These are phyloP conservation scores for Agonopterix subpropinquella DNA, from an alignment of 2,888 invertebrate genomes.

Conservation along the genomic window DNA sequence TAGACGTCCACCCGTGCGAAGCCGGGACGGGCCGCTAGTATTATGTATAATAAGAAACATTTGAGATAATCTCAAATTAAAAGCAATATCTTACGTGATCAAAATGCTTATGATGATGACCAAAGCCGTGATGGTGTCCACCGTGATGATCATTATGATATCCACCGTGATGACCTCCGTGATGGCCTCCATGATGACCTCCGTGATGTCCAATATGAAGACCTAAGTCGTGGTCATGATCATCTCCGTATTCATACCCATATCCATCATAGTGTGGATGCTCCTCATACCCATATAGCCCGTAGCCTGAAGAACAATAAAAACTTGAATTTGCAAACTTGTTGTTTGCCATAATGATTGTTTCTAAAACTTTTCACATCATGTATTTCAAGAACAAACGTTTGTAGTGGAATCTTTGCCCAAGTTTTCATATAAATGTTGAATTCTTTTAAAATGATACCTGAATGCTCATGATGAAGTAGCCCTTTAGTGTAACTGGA, in stretches of 20 bases:
- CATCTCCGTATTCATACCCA: slow-evolving; percentile 33
- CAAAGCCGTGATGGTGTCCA: slow-evolving; percentile 23
- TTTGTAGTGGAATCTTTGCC: no score
- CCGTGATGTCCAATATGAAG: slow-evolving; percentile 25
- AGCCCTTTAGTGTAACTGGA: slow-evolving; percentile 51
- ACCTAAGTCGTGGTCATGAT: slow-evolving; percentile 21
- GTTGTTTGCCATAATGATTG: no score
- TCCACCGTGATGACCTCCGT: slow-evolving; percentile 11
- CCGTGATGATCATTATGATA: slow-evolving; percentile 23
- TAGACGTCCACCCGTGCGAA: no score
- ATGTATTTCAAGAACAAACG: no score
- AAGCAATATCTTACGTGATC: slow-evolving; percentile 24
- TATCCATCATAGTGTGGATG: slow-evolving; percentile 35
- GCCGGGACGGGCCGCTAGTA: no score
- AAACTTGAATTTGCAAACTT: neutral
- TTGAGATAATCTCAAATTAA: no score
- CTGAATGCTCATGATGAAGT: slow-evolving; percentile 30
- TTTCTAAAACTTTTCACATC: no score
- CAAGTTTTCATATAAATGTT: neutral
- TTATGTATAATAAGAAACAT: no score
- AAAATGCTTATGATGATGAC: slow-evolving; percentile 43
- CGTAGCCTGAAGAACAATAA: slow-evolving; percentile 35
- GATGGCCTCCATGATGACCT: slow-evolving; percentile 11
- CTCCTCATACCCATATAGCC: slow-evolving; percentile 52
- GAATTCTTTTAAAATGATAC: neutral